These are phyloP conservation scores for Chironomus tepperi DNA, from an alignment of 1,140 invertebrate genomes.

Conservation along the genomic window DNA sequence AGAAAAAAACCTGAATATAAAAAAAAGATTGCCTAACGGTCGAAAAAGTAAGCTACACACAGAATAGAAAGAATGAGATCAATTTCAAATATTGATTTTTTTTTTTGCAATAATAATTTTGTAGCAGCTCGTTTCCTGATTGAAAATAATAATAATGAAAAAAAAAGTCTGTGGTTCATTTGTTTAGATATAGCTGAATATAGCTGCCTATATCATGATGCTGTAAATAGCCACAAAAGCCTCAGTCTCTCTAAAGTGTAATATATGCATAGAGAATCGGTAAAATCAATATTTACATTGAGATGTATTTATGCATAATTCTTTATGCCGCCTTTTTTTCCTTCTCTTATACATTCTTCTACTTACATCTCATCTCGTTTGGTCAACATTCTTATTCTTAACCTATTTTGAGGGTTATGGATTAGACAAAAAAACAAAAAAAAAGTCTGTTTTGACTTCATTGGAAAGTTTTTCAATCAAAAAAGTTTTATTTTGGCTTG, in stretches of 20 bases:
- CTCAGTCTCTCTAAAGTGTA: constrained; percentile 6
- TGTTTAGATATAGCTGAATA: background rate
- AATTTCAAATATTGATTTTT: constrained; percentile 4
- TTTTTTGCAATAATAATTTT: constrained; percentile 3
- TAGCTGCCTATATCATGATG: background rate
- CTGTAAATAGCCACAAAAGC: background rate
- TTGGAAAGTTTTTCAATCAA: too few relatives aligned
- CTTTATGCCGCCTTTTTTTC: background rate
- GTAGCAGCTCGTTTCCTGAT: background rate
- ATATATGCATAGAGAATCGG: constrained; percentile 6
- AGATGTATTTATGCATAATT: constrained; percentile 14
- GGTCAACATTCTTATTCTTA: too few relatives aligned
- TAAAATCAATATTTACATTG: constrained; percentile 10
- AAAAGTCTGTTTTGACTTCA: too few relatives aligned
- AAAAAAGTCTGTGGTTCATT: background rate
- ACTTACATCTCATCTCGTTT: too few relatives aligned
- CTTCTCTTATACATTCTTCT: background rate
- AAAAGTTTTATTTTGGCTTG: too few relatives aligned
- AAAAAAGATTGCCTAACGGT: background rate
- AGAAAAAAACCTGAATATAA: constrained; percentile 1
- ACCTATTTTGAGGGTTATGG: too few relatives aligned
- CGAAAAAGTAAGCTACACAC: background rate
- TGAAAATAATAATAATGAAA: background rate
- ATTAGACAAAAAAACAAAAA: too few relatives aligned
- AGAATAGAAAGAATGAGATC: background rate